Percentiles rank a stretch among this genome's conserved stretches.
phyloP scores from a whole-genome alignment of 2,888 invertebrate species.

The Spodoptera exigua region DNA sequence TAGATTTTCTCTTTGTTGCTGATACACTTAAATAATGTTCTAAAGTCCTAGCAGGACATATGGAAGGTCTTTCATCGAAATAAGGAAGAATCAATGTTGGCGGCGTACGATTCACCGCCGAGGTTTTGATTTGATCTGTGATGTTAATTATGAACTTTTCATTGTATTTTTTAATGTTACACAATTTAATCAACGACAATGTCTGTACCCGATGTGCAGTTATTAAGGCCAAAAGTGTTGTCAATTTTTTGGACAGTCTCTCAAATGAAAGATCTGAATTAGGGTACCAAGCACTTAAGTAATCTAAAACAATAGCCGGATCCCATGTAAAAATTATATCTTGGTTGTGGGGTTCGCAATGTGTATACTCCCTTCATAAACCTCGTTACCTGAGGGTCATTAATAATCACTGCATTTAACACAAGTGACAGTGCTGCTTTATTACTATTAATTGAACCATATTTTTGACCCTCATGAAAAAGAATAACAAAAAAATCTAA shows the following conservation, averaged over 20 bases:
- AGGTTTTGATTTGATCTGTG: conserved; percentile 17
- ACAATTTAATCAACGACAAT: conserved; percentile 15
- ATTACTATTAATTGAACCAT: conserved; percentile 9
- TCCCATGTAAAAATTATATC: conserved; percentile 21
- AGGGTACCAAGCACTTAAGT: conserved; percentile 10
- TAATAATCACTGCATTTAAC: conserved; percentile 2
- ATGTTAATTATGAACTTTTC: conserved; percentile 14
- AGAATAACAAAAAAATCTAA: conserved; percentile 6
- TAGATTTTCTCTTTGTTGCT: conserved; percentile 4
- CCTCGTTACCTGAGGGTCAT: conserved; percentile 11
- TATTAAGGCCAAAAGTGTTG: conserved; percentile 8
- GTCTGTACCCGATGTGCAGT: conserved; percentile 20
- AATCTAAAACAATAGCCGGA: conserved; percentile 13
- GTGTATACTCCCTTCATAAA: conserved; percentile 25
- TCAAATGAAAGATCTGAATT: conserved; percentile 4
- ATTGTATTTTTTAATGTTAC: conserved; percentile 7
- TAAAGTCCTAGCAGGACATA: conserved; percentile 17
- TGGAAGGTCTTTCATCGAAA: conserved; percentile 11
- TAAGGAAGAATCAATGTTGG: conserved; percentile 13
- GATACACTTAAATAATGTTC: conserved; percentile 7
- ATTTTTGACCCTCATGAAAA: conserved; percentile 3
- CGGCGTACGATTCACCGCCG: neutral
- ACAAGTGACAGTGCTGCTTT: conserved; percentile 10
- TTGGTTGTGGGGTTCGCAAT: conserved; percentile 11
- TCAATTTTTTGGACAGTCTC: conserved; percentile 13